These are phyloP conservation scores for Arion vulgaris DNA, from an alignment of 1,140 invertebrate genomes.

Conservation along the genomic window DNA sequence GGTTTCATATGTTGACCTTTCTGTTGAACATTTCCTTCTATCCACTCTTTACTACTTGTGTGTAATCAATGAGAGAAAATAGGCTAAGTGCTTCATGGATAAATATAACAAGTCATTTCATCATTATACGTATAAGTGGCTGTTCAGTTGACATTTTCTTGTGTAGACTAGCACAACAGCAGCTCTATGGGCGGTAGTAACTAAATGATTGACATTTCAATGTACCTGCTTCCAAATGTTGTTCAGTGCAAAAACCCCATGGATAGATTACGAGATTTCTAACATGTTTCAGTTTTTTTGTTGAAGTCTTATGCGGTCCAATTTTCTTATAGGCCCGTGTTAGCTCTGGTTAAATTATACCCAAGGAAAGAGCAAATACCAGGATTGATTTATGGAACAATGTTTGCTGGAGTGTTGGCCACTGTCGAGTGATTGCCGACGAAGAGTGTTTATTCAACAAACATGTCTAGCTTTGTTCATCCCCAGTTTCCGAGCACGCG, in stretches of 20 bases:
- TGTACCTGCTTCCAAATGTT: background rate
- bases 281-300: background rate
- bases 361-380: background rate
- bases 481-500: background rate
- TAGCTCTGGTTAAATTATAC: conserved; percentile 7
- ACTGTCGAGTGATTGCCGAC: conserved; percentile 10
- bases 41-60: too few species aligned
- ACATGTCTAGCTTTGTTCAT: background rate
- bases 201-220: background rate
- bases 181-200: background rate
- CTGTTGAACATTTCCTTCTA: too few species aligned
- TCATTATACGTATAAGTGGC: too few species aligned
- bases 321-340: conserved; percentile 1
- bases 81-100: background rate
- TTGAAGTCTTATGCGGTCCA: background rate
- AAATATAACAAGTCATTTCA: too few species aligned
- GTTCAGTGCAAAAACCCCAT: background rate
- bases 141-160: background rate
- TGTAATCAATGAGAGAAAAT: background rate
- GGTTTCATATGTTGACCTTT: too few species aligned
- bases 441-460: conserved; percentile 1
- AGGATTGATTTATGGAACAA: conserved; percentile 27
- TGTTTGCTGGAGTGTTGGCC: conserved; percentile 25
- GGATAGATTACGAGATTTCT: background rate
- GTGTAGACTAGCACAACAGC: background rate